Evolutionary conservation across 2,888 invertebrate species (phyloP).

Genomic region (Gonocerus acuteangulatus): DNA sequence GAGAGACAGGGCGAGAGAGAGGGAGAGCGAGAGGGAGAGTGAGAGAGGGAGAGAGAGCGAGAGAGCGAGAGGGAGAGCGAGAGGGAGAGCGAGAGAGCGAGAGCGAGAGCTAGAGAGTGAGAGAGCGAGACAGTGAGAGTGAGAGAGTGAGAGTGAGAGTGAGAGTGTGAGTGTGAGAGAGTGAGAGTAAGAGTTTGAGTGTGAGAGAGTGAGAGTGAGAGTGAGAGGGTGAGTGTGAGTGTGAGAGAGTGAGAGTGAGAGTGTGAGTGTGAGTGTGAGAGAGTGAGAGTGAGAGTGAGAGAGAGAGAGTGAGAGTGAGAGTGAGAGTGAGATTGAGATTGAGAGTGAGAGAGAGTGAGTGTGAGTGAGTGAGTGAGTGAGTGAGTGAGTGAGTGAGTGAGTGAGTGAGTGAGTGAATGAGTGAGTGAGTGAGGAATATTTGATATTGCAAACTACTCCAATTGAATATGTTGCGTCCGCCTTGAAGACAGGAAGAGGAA

Average conservation of each 20-base stretch:
- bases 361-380: conserved; percentile 14
- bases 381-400: conserved; percentile 26
- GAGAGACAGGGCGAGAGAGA: conserved; percentile 26
- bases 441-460: no score
- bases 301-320: conserved; percentile 7
- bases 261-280: neutral
- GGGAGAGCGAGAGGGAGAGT: conserved; percentile 17
- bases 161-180: no score
- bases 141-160: no score
- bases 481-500: no score
- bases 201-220: no score
- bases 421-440: no score
- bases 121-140: no score
- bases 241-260: neutral
- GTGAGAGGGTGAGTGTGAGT: neutral
- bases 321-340: conserved; percentile 18
- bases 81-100: no score
- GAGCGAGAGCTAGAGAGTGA: no score
- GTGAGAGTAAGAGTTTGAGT: no score
- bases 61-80: no score
- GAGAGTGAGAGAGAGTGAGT: conserved; percentile 19
- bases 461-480: no score
- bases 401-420: conserved; percentile 2
- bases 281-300: neutral
- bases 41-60: neutral